Base-by-base conservation (phyloP, 2,888 invertebrate species). In the Pardosa pseudoannulata region DNA sequence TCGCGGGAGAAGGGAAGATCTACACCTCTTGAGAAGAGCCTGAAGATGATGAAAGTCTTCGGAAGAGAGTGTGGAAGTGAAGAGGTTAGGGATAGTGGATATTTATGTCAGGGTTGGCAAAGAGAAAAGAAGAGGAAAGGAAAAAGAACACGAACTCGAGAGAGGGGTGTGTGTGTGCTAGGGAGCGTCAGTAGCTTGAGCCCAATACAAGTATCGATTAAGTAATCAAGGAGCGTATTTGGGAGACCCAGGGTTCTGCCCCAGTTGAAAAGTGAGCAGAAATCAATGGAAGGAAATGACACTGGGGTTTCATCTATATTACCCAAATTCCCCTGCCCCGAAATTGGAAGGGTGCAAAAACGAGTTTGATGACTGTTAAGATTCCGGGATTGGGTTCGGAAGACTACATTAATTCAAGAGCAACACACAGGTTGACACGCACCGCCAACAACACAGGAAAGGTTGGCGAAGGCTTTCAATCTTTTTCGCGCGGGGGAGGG, bases 221-320 rank as follows among this genome's bases (percentile, higher is more conserved):
- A 87, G 87, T 87, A 87, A 87, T 87, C 87, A 87, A 87, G 87
- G 64, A 56, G 73, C 32, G 81, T 81, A 80, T 87, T 87, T 81
- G 81, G 87, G 71, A 71, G 70, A 80, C 41, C 70, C 41, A 64
- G 76, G 80, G 76, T 76, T 56, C 79, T 74, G 79, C 74, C 79
- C 79, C 80, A 75, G 87, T 81, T 87, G 87, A 87, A 87, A 87
- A 87, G 81, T 82, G 81, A 87, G 87, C 87, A 81, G 81, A 87
- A 87, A 87, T 87, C 87, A 87, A 87, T 87, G 87, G 78, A 68
- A 78, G 87, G 87, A 81, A 87, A 87, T 87, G 87, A 82, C 87
- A 87, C 81, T 46, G 87, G 78, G 78, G 79, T 87, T 87, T 87
- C 87, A 82, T 81, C 87, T 87, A 87, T 87, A 87, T 87, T 87